Evolutionary conservation across 2,888 invertebrate genomes (phyloP).

Genomic region (Hanleya hanleyi): DNA sequence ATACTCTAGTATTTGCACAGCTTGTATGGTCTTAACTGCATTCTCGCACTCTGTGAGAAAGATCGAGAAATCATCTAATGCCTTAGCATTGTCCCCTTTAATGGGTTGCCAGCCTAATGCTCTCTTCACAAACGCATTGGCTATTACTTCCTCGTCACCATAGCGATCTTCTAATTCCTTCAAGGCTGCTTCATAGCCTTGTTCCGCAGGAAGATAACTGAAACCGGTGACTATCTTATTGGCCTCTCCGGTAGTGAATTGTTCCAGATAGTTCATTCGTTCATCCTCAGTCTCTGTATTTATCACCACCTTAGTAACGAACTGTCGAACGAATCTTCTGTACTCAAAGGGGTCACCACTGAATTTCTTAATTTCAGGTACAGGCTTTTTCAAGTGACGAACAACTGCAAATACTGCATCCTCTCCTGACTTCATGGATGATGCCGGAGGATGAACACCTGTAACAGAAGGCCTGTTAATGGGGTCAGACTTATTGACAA

Average conservation of each 20-base stretch:
- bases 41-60: constrained; percentile 21
- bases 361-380: constrained; percentile 3
- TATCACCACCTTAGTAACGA: constrained; percentile 5
- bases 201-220: constrained; percentile 12
- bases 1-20: constrained; percentile 16
- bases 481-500: too few species aligned
- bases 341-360: not conserved
- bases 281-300: constrained; percentile 17
- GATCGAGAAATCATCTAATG: constrained; percentile 18
- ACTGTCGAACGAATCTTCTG: constrained; percentile 13
- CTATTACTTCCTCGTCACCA: constrained; percentile 15
- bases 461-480: too few species aligned
- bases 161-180: constrained; percentile 20
- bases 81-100: constrained; percentile 14
- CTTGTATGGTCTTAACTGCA: constrained; percentile 13
- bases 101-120: constrained; percentile 20
- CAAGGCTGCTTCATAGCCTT: constrained; percentile 16
- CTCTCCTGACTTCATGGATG: too few species aligned
- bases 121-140: constrained; percentile 19
- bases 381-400: not conserved
- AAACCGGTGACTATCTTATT: constrained; percentile 19
- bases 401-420: not conserved
- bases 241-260: constrained; percentile 24
- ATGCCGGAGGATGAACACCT: too few species aligned
- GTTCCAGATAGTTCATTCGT: constrained; percentile 25